Evolutionary conservation across 2,888 invertebrate genomes (phyloP).

Genomic region (Caenorhabditis sp.): DNA sequence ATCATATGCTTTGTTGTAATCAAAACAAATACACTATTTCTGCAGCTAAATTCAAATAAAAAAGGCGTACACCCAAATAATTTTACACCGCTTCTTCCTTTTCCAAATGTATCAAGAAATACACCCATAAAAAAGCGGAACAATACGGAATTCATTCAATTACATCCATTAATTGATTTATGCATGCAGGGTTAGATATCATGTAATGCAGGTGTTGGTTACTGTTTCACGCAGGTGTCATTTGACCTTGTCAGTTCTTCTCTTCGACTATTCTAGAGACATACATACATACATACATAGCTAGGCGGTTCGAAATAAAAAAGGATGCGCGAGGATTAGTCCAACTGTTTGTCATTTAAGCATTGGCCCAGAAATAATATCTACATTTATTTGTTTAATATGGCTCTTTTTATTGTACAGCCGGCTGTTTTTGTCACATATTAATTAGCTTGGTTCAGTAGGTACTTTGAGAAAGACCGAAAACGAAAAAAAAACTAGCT

Average conservation of each 20-base stretch:
- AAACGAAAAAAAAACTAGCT: neutral
- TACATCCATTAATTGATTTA: conserved; percentile 1
- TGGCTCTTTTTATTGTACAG: neutral
- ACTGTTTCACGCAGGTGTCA: conserved; percentile 1
- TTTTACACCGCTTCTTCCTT: neutral
- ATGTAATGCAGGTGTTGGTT: neutral
- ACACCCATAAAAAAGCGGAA: neutral
- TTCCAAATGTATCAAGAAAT: neutral
- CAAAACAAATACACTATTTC: too few relatives aligned
- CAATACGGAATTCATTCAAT: neutral
- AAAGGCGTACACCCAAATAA: neutral
- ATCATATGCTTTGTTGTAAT: too few relatives aligned
- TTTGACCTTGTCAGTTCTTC: neutral
- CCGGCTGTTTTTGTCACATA: neutral
- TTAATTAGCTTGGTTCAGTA: neutral
- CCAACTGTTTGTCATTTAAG: neutral
- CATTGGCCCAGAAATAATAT: neutral
- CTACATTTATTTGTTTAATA: neutral
- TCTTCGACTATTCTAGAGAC: neutral
- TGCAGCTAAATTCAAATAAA: neutral
- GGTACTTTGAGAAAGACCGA: neutral
- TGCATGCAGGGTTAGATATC: neutral
- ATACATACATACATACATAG: neutral
- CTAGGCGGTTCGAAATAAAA: neutral
- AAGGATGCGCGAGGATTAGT: neutral